A percentile compares a stretch with the other conserved stretches of the same genome.
Evolutionary conservation across 1,140 invertebrate genomes (phyloP).

Genomic region (Scylla paramamosain): DNA sequence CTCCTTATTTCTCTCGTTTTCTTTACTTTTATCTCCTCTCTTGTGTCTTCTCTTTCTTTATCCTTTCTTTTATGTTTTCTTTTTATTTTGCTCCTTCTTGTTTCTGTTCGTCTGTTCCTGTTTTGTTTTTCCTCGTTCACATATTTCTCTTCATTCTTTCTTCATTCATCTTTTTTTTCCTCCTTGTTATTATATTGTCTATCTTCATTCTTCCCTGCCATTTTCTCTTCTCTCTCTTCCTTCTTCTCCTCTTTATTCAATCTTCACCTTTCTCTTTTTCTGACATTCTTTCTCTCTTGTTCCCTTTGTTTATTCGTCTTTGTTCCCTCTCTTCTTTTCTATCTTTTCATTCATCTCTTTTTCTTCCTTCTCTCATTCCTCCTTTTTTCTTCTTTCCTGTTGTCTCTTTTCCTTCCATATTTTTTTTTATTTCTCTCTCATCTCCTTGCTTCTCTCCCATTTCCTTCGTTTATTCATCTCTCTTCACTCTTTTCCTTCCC

Average conservation of each 20-base stretch:
- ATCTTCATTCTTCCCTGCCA: neutral
- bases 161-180: neutral
- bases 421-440: neutral
- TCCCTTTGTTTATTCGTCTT: too few species aligned
- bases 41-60: neutral
- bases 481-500: neutral
- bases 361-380: neutral
- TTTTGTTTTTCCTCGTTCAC: neutral
- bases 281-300: neutral
- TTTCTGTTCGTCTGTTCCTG: neutral
- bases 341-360: too few species aligned
- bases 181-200: neutral
- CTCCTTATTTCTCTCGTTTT: neutral
- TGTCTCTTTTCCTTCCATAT: too few species aligned
- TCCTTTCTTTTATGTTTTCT: neutral
- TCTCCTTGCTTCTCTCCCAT: too few species aligned
- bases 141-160: neutral
- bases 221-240: neutral
- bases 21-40: neutral
- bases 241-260: neutral
- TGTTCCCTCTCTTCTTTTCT: too few species aligned
- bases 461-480: neutral
- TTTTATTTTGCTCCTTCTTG: neutral
- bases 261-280: neutral
- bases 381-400: too few species aligned